Conservation (phyloP, 2,113 vertebrate species). For the Corythoichthys haematopterus region DNA sequence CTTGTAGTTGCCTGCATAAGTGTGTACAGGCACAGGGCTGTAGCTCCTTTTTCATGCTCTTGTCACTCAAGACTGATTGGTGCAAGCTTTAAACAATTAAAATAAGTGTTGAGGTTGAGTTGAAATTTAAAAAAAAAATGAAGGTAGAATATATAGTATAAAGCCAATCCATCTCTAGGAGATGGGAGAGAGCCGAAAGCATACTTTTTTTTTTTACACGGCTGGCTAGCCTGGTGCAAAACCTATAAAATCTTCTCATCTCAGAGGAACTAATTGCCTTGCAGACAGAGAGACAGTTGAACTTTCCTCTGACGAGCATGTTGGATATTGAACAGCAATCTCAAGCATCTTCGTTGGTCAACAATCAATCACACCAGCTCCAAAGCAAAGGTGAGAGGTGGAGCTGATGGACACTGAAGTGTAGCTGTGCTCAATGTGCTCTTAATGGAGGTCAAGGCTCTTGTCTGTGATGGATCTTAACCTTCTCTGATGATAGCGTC, state of each 20-base stretch:
- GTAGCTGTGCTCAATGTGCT: slow-evolving; percentile 8
- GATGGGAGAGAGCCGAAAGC: background rate
- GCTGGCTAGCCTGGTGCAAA: slow-evolving; percentile 30
- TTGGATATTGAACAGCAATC: slow-evolving; percentile 27
- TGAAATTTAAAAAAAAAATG: background rate
- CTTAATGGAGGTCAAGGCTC: slow-evolving; percentile 7
- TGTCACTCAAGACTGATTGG: background rate
- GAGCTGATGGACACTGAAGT: slow-evolving; percentile 8
- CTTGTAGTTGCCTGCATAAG: background rate
- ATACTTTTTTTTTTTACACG: too few relatives aligned
- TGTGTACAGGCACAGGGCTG: background rate
- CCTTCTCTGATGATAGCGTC: background rate
- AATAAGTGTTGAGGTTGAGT: background rate
- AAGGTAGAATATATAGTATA: background rate
- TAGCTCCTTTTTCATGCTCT: background rate
- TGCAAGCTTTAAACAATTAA: background rate
- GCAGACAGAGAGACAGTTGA: slow-evolving; percentile 8
- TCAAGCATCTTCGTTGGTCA: slow-evolving; percentile 11
- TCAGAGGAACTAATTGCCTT: slow-evolving; percentile 9
- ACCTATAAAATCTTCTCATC: slow-evolving; percentile 41
- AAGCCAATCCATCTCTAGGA: background rate
- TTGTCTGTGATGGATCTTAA: background rate
- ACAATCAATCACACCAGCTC: slow-evolving; percentile 36
- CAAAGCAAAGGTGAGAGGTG: slow-evolving; percentile 37
- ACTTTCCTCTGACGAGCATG: slow-evolving; percentile 21